Percentiles rank a stretch among this genome's conserved stretches.
These are phyloP conservation scores for Aradus depressus DNA, from an alignment of 2,888 invertebrate species.

Conservation along the genomic window DNA sequence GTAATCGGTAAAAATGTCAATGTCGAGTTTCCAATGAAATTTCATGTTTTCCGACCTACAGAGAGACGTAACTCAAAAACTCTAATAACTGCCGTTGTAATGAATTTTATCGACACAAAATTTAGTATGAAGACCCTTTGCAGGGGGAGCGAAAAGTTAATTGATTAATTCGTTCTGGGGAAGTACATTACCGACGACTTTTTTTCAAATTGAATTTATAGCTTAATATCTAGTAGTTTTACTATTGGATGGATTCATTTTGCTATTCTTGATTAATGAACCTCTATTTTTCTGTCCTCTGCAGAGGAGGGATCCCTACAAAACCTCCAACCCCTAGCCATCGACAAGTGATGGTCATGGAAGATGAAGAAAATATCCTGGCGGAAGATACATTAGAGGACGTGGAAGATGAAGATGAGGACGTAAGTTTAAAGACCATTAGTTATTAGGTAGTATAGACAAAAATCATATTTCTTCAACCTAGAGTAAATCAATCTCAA, in stretches of 20 bases:
- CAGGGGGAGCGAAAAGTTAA: too few relatives aligned
- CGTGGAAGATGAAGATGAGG: constrained; percentile 39
- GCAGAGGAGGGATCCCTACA: constrained; percentile 34
- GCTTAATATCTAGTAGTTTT: neutral
- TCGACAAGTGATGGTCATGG: constrained; percentile 35
- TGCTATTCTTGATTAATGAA: neutral
- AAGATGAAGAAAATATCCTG: constrained; percentile 39
- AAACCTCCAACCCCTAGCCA: constrained; percentile 25
- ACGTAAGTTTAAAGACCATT: constrained; percentile 33
- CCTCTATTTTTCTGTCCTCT: neutral
- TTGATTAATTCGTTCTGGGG: too few relatives aligned
- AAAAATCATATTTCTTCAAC: neutral
- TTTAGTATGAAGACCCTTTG: too few relatives aligned
- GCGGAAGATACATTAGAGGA: constrained; percentile 38
- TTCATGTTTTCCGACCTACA: too few relatives aligned
- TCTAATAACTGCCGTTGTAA: too few relatives aligned
- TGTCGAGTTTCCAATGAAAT: too few relatives aligned
- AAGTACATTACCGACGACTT: too few relatives aligned
- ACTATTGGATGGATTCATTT: neutral
- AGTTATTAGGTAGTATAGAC: constrained; percentile 4
- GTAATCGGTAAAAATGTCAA: too few relatives aligned
- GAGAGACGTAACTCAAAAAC: too few relatives aligned
- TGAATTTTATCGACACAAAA: too few relatives aligned
- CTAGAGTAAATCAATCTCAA: neutral
- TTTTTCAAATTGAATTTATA: neutral